Conservation (phyloP, 2,888 invertebrate genomes). For the Mycalesis mineus region DNA sequence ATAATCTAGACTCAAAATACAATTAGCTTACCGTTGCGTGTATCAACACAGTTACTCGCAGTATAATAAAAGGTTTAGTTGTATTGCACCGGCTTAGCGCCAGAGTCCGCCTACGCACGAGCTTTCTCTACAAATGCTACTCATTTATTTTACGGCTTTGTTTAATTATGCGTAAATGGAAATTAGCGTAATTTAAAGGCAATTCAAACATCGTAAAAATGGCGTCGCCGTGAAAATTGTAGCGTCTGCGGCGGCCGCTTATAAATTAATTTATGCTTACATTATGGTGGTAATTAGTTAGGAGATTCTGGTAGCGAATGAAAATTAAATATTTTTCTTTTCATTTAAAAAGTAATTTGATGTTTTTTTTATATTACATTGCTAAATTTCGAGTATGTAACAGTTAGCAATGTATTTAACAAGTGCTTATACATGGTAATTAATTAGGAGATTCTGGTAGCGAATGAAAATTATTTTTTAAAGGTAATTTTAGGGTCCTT, state of each 20-base stretch:
- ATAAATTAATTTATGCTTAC: conserved; percentile 10
- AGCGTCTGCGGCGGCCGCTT: conserved; percentile 6
- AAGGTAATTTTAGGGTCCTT: neutral
- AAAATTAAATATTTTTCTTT: neutral
- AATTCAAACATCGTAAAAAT: conserved; percentile 13
- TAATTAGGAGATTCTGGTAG: neutral
- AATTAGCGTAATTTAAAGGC: conserved; percentile 13
- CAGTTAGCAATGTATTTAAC: neutral
- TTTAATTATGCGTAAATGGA: conserved; percentile 16
- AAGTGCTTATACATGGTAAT: conserved; percentile 3
- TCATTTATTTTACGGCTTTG: conserved; percentile 13
- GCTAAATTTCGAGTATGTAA: too few relatives aligned
- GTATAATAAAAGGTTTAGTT: neutral
- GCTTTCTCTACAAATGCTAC: conserved; percentile 6
- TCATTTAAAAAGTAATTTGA: neutral
- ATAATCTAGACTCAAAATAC: neutral
- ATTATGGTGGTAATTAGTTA: conserved; percentile 2
- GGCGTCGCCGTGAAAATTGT: conserved; percentile 7
- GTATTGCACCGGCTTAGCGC: neutral
- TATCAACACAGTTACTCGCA: neutral
- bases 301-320: neutral
- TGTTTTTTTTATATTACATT: too few relatives aligned
- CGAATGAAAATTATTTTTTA: neutral
- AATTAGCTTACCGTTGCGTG: neutral
- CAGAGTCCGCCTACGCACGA: conserved; percentile 3